phyloP scores from a whole-genome alignment of 2,113 vertebrate genomes.

The Cinclus cinclus region DNA sequence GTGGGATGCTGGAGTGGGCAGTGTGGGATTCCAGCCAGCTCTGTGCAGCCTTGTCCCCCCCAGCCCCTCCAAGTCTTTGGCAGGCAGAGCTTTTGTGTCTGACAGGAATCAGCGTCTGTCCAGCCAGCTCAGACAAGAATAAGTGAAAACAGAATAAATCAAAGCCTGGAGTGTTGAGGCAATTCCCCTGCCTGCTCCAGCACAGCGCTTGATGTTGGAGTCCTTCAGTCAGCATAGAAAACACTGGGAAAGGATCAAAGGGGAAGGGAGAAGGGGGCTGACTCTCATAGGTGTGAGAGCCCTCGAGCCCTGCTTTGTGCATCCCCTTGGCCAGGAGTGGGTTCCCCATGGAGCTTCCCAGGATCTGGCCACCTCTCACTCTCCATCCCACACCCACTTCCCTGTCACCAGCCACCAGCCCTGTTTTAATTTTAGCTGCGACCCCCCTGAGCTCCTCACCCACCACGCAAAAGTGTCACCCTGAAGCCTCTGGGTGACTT shows the following conservation, averaged over 20 bases:
- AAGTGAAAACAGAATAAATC: not conserved
- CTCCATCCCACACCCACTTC: not conserved
- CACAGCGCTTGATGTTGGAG: constrained; percentile 12
- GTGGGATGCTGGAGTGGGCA: not conserved
- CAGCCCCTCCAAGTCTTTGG: rapidly evolving
- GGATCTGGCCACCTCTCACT: not conserved
- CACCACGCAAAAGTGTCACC: not conserved
- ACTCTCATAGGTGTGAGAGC: not conserved
- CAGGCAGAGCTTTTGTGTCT: not conserved
- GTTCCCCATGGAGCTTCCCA: not conserved
- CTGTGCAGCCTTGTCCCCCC: not conserved
- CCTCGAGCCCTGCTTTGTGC: not conserved
- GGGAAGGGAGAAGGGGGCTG: not conserved
- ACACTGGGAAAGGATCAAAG: not conserved
- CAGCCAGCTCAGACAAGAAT: not conserved
- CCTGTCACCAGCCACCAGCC: not conserved
- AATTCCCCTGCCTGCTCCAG: not conserved
- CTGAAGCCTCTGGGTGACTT: not conserved
- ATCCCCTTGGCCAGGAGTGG: rapidly evolving
- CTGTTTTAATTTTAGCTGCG: not conserved
- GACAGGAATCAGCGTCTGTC: not conserved
- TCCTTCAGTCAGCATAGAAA: not conserved
- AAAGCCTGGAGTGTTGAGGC: not conserved
- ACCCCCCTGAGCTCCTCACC: rapidly evolving
- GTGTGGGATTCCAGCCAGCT: not conserved